Evolutionary conservation across 2,888 invertebrate genomes (phyloP).

Genomic region (Ophion costatus): DNA sequence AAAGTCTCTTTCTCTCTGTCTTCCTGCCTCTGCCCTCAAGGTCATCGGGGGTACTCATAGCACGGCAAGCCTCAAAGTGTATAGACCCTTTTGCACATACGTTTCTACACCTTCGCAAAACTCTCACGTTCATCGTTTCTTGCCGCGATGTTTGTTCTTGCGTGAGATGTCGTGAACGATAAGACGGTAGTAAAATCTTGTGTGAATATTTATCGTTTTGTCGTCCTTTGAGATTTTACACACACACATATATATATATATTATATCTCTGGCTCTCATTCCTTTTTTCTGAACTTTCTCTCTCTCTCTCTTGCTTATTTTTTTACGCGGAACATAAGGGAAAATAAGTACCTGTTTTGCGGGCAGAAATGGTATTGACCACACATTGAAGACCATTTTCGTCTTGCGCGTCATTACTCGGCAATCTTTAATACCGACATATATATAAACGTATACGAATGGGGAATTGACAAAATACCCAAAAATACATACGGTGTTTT

Average conservation of each 20-base stretch:
- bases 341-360: conserved; percentile 47
- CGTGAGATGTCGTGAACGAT: conserved; percentile 63
- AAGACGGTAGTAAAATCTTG: conserved; percentile 62
- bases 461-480: no score
- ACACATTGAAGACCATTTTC: conserved; percentile 37
- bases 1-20: conserved; percentile 54
- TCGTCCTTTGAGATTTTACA: conserved; percentile 3
- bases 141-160: conserved; percentile 58
- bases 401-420: conserved; percentile 18
- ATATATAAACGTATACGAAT: no score
- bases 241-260: conserved; percentile 4
- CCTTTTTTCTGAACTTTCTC: conserved; percentile 5
- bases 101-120: conserved; percentile 37
- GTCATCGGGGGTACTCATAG: conserved; percentile 10
- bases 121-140: conserved; percentile 31
- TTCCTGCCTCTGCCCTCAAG: conserved; percentile 9
- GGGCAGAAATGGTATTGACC: conserved; percentile 26
- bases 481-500: no score
- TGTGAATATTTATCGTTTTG: conserved; percentile 62
- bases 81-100: conserved; percentile 10
- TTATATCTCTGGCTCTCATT: background rate
- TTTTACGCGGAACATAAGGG: background rate
- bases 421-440: conserved; percentile 3
- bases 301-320: conserved; percentile 2
- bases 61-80: conserved; percentile 22